Evolutionary conservation across 2,797 vertebrate genomes (phyloP), one percentile per base, ranked within the genome.

Genomic region (Syncerus caffer): DNA sequence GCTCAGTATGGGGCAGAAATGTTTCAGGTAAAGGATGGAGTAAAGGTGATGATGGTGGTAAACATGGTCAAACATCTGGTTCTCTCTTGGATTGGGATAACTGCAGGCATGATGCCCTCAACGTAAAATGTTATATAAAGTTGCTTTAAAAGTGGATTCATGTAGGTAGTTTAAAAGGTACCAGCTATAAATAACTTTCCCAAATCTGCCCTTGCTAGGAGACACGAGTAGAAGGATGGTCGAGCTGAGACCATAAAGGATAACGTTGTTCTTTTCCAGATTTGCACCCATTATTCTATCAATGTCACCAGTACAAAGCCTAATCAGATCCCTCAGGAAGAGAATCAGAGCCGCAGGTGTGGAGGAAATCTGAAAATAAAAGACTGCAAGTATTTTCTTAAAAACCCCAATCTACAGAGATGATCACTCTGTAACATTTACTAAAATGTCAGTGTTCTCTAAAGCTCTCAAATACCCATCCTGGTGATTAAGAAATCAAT

Each of bases 401-500:
- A 96, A 98, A 96, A 29, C 45, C 60, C 85, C 97, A 96, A 87
- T 97, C 67, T 96, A 90, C 31, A 93, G 97, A 97, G 95, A 88
- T 51, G 60, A 97, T 96, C 88, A 60, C 93, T 94, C 90, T 98
- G 51, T 92, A 92, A 78, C 98, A 97, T 97, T 97, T 95, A 95
- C 85, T 71, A 91, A 98, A 96, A 97, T 97, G 98, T 98, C 96
- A 98, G 83, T 98, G 92, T 90, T 96, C 78, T 97, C 85, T 51
- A 96, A 96, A 95, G 89, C 90, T 97, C 98, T 98, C 93, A 95
- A 96, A 97, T 93, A 98, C 97, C 88, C 98, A 97, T 97, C 84
- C 95, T 84, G 90, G 92, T 97, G 97, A 97, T 96, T 98, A 98
- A 98, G 97, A 97, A 98, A 98, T 93, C 88, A 97, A 95, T 97